These are phyloP conservation scores for Drosophila aff. DNA, from an alignment of 1,140 invertebrate species.

Conservation along the genomic window DNA sequence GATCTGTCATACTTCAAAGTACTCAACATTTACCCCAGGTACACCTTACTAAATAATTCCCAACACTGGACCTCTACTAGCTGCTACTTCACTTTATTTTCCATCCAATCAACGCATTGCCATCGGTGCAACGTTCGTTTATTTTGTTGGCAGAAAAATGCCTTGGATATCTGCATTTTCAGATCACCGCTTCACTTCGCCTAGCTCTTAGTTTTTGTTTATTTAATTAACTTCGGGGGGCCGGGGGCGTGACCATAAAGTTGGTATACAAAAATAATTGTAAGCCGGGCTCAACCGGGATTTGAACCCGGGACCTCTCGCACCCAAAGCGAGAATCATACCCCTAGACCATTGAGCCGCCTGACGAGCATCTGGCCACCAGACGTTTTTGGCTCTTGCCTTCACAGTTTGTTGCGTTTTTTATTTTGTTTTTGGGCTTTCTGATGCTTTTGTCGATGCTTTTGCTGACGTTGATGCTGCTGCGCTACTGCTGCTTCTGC, in stretches of 20 bases:
- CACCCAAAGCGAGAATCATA: conserved; percentile 96
- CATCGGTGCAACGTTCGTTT: conserved; percentile 47
- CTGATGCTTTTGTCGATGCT: conserved; percentile 3
- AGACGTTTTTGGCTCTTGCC: background rate
- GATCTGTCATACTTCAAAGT: background rate
- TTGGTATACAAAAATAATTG: conserved; percentile 49
- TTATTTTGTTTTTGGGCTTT: conserved; percentile 9
- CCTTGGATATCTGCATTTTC: conserved; percentile 58
- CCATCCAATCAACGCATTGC: conserved; percentile 58
- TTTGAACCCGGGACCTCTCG: conserved; percentile 96
- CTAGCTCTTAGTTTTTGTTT: conserved; percentile 49
- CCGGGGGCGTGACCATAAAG: conserved; percentile 31
- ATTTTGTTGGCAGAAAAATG: conserved; percentile 58
- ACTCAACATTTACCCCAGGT: background rate
- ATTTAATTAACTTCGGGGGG: conserved; percentile 63
- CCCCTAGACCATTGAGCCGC: conserved; percentile 94
- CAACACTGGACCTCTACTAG: conserved; percentile 9
- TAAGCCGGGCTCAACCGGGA: conserved; percentile 90
- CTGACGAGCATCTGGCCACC: conserved; percentile 9
- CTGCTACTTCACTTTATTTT: conserved; percentile 33
- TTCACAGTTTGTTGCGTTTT: background rate
- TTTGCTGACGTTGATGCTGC: conserved; percentile 41
- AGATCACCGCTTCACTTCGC: conserved; percentile 59
- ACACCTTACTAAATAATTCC: background rate
- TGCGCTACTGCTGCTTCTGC: conserved; percentile 14